Base-by-base conservation (phyloP, 2,888 invertebrate genomes). In the Sphinx pinastri region DNA sequence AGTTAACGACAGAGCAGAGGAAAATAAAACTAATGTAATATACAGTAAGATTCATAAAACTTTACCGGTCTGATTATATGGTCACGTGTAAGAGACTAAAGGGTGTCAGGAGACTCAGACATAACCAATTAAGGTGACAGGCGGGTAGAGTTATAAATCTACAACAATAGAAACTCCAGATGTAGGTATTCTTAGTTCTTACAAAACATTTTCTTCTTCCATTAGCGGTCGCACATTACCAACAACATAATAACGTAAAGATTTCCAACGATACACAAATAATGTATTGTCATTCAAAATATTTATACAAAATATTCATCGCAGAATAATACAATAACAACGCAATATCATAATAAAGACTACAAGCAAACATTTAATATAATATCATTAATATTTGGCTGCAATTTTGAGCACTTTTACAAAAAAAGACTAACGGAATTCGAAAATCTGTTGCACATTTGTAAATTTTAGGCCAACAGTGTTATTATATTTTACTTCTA, bases 361-460 rank as follows among this genome's bases (percentile, higher is more conserved):
- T 63, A 63, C 49, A 25, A 13, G 49, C 54, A 16, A 55, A 72
- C 67, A 71, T 63, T 68, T 68, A 71, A 72, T 71, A 16, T 71
- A 60, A 25, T 70, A 76, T 81, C n/a, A 83, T 77, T 72, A 81
- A 81, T 81, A 85, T 87, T 88, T 88, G 87, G 87, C 88, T 83
- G 77, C 71, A 74, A 76, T 74, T 74, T 85, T 86, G 88, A 88
- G 87, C 85, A 81, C 73, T 73, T 71, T 68, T 71, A 2, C 49
- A 63, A 63, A 63, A 7, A 63, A 63, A 63, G 38, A 49, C 13
- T 49, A 72, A 67, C 49, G 57, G 74, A 76, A 71, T 71, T 71
- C 49, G 57, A 74, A 75, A 71, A 71, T 71, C 71, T 70, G 71
- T 71, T 14, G 67, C 7, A 76, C 75, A 76, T 70, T 71, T 70